Evolutionary conservation across 1,140 invertebrate genomes (phyloP), one percentile per base, ranked within the genome.

Genomic region (Tetramorium simillimum): DNA sequence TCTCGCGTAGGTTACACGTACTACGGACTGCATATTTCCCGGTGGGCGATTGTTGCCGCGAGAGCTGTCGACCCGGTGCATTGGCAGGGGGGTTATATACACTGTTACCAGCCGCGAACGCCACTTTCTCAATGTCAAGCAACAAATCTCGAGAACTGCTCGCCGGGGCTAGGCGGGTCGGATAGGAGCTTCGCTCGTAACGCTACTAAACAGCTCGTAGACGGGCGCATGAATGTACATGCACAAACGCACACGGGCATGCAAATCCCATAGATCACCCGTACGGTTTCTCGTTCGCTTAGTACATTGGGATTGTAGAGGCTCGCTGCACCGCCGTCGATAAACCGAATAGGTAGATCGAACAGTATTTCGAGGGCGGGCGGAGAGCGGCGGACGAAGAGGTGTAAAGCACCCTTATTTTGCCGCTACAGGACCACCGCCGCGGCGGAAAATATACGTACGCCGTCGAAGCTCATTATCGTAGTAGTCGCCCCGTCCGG

Each of bases 91-190:
- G 53, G 63, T 78, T 78, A 56, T 81, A 69, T 80, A 86, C 76
- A 60, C 80, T 60, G 77, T 53, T 70, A 49, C 46, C 60, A 60
- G 51, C 60, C 10, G 56, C 43, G 82, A 86, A 90, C 58, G 72
- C 63, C 85, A 87, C 85, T 92, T 91, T 92, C 87, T 92, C 88
- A 92, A 92, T 82, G 91, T 91, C 91, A 62, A 78, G 78, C 78
- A 92, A 91, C 88, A 92, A 92, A 92, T 92, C 91, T 89, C 56
- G 81, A 89, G 78, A 86, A 89, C 60, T 51, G 56, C 21, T 82
- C n/a, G 56, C 21, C 14, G 43, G 69, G 43, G 69, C 37, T 62
- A n/a, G 72, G 24, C 56, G 24, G 16, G 46, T 46, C 12, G 51
- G 28, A 18, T 56, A 24, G 18, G 21, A 46, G 28, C 40, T 63